Evolutionary conservation across 2,888 invertebrate genomes (phyloP).

Genomic region (Tenthredo notha): DNA sequence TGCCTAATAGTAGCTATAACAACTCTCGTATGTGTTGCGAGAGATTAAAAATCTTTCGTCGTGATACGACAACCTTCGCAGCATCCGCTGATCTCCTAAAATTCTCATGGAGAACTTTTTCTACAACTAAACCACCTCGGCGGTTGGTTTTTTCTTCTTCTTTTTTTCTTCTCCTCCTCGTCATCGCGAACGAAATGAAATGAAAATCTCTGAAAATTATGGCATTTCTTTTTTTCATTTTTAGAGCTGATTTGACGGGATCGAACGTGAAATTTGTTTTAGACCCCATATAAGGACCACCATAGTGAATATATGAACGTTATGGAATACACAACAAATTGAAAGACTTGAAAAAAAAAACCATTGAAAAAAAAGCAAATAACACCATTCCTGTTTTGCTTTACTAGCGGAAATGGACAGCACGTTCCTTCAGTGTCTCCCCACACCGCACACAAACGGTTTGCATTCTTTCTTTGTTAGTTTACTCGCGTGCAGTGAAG

Average conservation of each 20-base stretch:
- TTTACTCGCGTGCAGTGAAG: conserved; percentile 43
- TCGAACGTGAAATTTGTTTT: too few relatives aligned
- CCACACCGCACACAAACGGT: conserved; percentile 13
- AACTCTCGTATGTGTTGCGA: not conserved
- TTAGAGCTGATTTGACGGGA: too few relatives aligned
- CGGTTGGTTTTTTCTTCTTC: not conserved
- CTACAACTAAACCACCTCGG: not conserved
- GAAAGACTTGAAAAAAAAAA: not conserved
- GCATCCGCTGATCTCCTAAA: conserved; percentile 19
- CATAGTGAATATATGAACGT: not conserved
- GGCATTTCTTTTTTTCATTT: too few relatives aligned
- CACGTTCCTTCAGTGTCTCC: conserved; percentile 24
- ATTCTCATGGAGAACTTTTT: conserved; percentile 8
- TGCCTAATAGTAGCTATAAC: not conserved
- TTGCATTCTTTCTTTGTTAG: conserved; percentile 35
- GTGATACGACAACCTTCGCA: conserved; percentile 1
- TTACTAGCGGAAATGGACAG: conserved; percentile 21
- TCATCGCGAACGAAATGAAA: not conserved
- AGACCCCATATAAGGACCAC: too few relatives aligned
- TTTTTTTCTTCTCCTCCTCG: too few relatives aligned
- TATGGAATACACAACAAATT: not conserved
- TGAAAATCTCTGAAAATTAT: too few relatives aligned
- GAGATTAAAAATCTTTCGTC: not conserved
- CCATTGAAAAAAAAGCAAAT: not conserved
- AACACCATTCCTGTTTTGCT: conserved; percentile 23